phyloP scores from a whole-genome alignment of 2,113 vertebrate species.

The Gymnocephalus cernua region DNA sequence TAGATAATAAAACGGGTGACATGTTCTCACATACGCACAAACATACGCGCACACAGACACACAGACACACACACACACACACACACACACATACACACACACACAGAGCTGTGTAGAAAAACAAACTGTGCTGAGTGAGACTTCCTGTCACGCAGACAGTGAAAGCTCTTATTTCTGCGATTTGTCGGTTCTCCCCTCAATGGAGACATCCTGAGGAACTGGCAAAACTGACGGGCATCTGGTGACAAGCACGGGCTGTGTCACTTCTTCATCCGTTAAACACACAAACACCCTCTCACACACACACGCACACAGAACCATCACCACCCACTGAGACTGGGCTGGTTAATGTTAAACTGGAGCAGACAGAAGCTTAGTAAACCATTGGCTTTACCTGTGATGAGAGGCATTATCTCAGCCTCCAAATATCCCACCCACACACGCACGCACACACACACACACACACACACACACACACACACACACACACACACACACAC shows the following conservation, averaged over 20 bases:
- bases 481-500: slow-evolving; percentile 14
- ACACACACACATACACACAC: slow-evolving; percentile 35
- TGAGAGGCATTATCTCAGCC: slow-evolving; percentile 60
- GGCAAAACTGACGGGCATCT: slow-evolving; percentile 64
- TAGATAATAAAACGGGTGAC: slow-evolving; percentile 63
- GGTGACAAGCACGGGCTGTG: slow-evolving; percentile 59
- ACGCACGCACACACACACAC: slow-evolving; percentile 11
- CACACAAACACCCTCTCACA: slow-evolving; percentile 33
- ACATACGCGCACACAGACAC: slow-evolving; percentile 34
- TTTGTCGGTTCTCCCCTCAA: slow-evolving; percentile 45
- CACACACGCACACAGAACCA: slow-evolving; percentile 11
- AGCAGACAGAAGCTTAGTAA: slow-evolving; percentile 66
- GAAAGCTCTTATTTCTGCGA: slow-evolving; percentile 65
- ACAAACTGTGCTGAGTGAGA: slow-evolving; percentile 72
- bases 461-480: slow-evolving; percentile 37
- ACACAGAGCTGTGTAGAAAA: slow-evolving; percentile 53
- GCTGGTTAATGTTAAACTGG: slow-evolving; percentile 73
- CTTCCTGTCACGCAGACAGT: slow-evolving; percentile 78
- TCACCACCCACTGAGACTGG: slow-evolving; percentile 52
- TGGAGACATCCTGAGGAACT: slow-evolving; percentile 68
- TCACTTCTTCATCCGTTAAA: slow-evolving; percentile 53
- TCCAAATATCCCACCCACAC: slow-evolving; percentile 50
- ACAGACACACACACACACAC: slow-evolving; percentile 39
- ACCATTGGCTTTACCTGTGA: slow-evolving; percentile 63
- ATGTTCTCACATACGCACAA: slow-evolving; percentile 57